These are phyloP conservation scores for Asarcornis scutulata DNA, from an alignment of 2,113 vertebrate genomes.

Conservation along the genomic window DNA sequence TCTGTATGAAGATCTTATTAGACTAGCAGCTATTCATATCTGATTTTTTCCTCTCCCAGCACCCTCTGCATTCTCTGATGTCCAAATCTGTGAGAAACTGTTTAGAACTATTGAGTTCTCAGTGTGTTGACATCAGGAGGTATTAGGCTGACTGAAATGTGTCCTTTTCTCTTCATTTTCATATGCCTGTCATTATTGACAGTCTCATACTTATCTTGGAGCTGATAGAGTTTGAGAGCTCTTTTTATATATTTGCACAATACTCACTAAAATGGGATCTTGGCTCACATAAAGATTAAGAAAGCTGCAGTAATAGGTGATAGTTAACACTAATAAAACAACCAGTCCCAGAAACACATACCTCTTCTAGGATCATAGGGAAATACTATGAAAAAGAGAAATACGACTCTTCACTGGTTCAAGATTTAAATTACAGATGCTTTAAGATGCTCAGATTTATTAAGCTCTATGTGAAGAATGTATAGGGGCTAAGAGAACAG, in stretches of 20 bases:
- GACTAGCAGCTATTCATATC: neutral
- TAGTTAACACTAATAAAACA: neutral
- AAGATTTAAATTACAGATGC: neutral
- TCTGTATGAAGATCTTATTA: neutral
- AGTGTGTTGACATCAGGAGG: neutral
- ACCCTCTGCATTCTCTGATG: neutral
- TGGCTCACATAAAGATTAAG: neutral
- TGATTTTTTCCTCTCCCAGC: neutral
- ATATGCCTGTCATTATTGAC: neutral
- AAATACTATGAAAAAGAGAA: neutral
- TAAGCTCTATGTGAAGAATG: neutral
- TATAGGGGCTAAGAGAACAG: neutral
- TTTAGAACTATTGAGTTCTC: neutral
- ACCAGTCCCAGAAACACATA: neutral
- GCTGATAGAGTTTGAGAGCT: neutral
- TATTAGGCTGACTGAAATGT: neutral
- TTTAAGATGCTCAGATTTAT: neutral
- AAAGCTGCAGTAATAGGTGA: neutral
- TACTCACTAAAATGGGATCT: neutral
- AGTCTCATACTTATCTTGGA: neutral
- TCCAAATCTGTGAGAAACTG: neutral
- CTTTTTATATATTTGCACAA: neutral
- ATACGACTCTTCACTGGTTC: neutral
- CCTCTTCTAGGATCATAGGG: neutral
- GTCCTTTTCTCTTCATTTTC: neutral